phyloP scores from a whole-genome alignment of 2,888 invertebrate species.

The Euphydryas editha region DNA sequence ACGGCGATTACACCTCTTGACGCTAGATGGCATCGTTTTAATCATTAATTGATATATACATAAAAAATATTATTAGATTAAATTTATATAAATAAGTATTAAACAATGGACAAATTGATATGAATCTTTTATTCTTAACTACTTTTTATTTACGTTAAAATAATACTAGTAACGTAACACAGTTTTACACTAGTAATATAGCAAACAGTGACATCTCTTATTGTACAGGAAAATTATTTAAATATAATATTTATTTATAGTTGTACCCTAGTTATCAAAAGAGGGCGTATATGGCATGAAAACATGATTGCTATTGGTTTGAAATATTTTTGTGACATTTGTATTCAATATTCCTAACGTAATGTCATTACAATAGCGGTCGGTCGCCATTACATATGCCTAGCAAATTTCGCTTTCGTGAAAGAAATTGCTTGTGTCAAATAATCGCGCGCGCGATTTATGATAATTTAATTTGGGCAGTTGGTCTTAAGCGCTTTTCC shows the following conservation, averaged over 20 bases:
- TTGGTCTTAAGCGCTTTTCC: not conserved
- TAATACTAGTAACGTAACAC: too few species aligned
- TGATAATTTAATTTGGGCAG: conserved; percentile 39
- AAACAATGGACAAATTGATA: too few species aligned
- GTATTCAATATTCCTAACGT: conserved; percentile 17
- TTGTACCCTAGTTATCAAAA: not conserved
- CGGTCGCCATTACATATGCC: conserved; percentile 66
- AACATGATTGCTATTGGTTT: conserved; percentile 34
- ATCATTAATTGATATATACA: not conserved
- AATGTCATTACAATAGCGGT: conserved; percentile 45
- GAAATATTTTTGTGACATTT: conserved; percentile 15
- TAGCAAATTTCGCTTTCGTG: conserved; percentile 48
- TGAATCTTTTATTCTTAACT: too few species aligned
- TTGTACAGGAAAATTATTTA: not conserved
- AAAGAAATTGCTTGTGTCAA: conserved; percentile 70
- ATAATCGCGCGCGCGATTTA: conserved; percentile 60
- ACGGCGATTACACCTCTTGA: conserved; percentile 51
- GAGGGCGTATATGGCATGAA: conserved; percentile 25
- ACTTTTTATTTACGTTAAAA: not conserved
- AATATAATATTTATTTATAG: not conserved
- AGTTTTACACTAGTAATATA: not conserved
- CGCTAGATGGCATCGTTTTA: conserved; percentile 52
- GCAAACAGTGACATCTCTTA: conserved; percentile 5
- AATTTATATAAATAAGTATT: too few species aligned
- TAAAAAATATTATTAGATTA: too few species aligned